A percentile compares a stretch with the other conserved stretches of the same genome.
These are phyloP conservation scores for Halcyon smyrnensis DNA, from an alignment of 2,797 vertebrate species.

Conservation along the genomic window DNA sequence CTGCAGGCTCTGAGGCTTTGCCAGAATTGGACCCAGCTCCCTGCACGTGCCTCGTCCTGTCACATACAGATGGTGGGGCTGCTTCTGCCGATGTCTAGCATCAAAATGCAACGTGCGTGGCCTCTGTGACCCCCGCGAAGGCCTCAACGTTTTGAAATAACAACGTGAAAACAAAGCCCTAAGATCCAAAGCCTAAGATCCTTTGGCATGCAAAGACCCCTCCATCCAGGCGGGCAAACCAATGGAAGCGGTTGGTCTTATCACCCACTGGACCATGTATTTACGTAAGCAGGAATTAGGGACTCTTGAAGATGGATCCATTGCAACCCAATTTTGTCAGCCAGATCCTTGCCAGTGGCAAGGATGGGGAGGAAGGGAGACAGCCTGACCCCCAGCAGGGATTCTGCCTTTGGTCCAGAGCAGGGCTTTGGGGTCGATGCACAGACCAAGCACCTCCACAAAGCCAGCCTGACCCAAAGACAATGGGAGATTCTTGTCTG, in stretches of 20 bases:
- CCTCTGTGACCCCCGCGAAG: not conserved
- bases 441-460: not conserved
- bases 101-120: not conserved
- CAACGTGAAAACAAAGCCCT: not conserved
- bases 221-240: not conserved
- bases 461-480: not conserved
- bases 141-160: not conserved
- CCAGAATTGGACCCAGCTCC: not conserved
- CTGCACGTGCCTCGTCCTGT: not conserved
- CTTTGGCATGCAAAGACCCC: rapidly evolving
- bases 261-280: not conserved
- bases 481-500: not conserved
- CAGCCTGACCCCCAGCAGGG: not conserved
- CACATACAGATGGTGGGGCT: not conserved
- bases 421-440: not conserved
- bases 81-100: not conserved
- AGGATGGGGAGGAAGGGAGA: not conserved
- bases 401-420: not conserved
- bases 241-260: not conserved
- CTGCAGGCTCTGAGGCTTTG: not conserved
- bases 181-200: not conserved
- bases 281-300: not conserved
- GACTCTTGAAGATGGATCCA: rapidly evolving
- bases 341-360: not conserved
- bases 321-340: not conserved